Evolutionary conservation across 2,888 invertebrate genomes (phyloP), one percentile per base, ranked within the genome.

Genomic region (Yponomeuta sedellus): DNA sequence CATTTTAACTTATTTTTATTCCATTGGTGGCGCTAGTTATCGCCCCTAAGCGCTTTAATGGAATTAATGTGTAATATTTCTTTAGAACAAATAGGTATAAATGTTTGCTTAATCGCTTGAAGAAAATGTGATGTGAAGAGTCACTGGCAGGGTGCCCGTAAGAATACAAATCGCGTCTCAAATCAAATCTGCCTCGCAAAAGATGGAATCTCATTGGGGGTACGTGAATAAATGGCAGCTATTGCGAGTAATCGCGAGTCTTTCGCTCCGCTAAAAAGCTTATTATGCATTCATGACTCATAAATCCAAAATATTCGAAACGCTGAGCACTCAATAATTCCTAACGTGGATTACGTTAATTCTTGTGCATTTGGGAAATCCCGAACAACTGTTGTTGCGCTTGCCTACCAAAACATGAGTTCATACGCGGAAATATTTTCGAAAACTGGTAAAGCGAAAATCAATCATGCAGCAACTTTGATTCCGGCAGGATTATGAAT

Each of bases 401-500:
- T 52, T 16, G 44, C 25, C 59, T 25, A 57, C 52, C 16, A 56
- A 40, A 64, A 16, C 71, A 77, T 86, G 86, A 85, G 78, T 81
- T 84, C 83, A 85, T 84, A 89, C 76, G 79, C 88, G 90, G 90
- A 90, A 89, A 78, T 73, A 70, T 72, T 61, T 59, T 58, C 61
- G 25, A 19, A 59, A 61, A 61, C 61, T 61, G 61, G 61, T 61
- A 56, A 28, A 64, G 52, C 52, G 72, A 74, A 77, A 78, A 84
- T 86, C 85, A 84, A 85, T 86, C 86, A 86, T 70, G 70, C 67
- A 70, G 73, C 40, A 67, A 28, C 68, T 71, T 68, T 66, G 66
- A 80, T 87, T 89, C 90, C 90, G 90, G 87, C 86, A 88, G 80
- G 79, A 82, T 80, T 77, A 75, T 76, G 75, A 75, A 75, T 79